Evolutionary conservation across 2,888 invertebrate genomes (phyloP).

Genomic region (Teleogryllus oceanicus): DNA sequence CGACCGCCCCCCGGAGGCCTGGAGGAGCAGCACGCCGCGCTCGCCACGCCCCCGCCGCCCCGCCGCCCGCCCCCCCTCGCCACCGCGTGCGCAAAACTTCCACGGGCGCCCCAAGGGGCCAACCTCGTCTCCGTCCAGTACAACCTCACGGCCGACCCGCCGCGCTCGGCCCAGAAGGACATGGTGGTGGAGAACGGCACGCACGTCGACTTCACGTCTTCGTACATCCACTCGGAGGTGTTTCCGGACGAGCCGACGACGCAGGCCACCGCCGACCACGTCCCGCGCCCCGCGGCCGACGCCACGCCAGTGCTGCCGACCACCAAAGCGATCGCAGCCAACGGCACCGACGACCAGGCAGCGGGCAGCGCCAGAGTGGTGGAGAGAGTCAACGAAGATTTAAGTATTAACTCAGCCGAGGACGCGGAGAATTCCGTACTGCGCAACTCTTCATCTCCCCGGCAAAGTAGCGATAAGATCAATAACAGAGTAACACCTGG

Average conservation of each 20-base stretch:
- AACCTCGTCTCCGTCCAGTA: conserved; percentile 38
- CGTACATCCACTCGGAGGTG: conserved; percentile 56
- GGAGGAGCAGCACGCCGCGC: conserved; percentile 32
- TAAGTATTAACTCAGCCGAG: not conserved
- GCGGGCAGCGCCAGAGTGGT: not conserved
- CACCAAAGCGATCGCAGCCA: conserved; percentile 54
- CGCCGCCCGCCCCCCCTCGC: conserved; percentile 32
- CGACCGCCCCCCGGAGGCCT: too few relatives aligned
- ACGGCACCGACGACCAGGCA: conserved; percentile 32
- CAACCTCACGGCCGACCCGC: conserved; percentile 23
- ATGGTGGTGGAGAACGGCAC: conserved; percentile 48
- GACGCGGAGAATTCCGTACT: not conserved
- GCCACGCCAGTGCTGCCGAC: conserved; percentile 51
- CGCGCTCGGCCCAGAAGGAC: not conserved
- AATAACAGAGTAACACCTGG: conserved; percentile 28
- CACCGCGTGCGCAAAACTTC: not conserved
- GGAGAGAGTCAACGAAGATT: not conserved
- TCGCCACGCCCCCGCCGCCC: conserved; percentile 34
- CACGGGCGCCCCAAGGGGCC: too few relatives aligned
- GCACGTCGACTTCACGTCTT: conserved; percentile 51
- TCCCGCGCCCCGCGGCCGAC: not conserved
- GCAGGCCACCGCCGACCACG: not conserved
- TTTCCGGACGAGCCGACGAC: conserved; percentile 44
- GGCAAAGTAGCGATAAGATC: not conserved
- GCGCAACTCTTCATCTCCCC: not conserved